Evolutionary conservation across 2,888 invertebrate genomes (phyloP).

Genomic region (Dynastes tityus): DNA sequence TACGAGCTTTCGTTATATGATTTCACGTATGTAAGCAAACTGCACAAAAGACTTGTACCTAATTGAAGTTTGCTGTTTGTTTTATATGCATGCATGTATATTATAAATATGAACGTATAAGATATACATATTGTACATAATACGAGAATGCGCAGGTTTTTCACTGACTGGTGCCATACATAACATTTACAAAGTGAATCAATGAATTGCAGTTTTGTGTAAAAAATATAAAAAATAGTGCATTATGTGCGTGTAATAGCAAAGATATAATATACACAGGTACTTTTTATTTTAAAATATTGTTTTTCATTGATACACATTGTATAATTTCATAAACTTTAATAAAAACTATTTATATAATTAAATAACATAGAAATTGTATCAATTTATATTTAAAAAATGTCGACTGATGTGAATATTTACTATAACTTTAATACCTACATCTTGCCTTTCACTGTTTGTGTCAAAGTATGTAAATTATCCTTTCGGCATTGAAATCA

Average conservation of each 20-base stretch:
- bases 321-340: conserved; percentile 37
- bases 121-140: conserved; percentile 62
- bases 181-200: conserved; percentile 53
- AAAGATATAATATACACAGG: conserved; percentile 43
- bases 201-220: conserved; percentile 35
- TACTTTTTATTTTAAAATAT: conserved; percentile 38
- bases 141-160: conserved; percentile 59
- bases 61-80: conserved; percentile 52
- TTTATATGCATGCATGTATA: conserved; percentile 53
- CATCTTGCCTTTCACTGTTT: conserved; percentile 41
- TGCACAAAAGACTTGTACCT: conserved; percentile 19
- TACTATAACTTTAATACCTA: conserved; percentile 34
- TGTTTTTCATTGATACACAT: conserved; percentile 46
- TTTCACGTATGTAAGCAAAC: conserved; percentile 56
- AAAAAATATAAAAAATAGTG: conserved; percentile 38
- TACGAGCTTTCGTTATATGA: conserved; percentile 62
- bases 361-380: conserved; percentile 36
- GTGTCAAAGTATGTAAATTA: conserved; percentile 35
- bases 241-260: conserved; percentile 24
- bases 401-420: conserved; percentile 37
- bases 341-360: conserved; percentile 43
- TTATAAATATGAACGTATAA: conserved; percentile 35
- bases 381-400: conserved; percentile 37
- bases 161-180: conserved; percentile 65
- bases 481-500: conserved; percentile 25